Evolutionary conservation across 1,140 invertebrate genomes (phyloP).

Genomic region (Drosophila micromelanica): DNA sequence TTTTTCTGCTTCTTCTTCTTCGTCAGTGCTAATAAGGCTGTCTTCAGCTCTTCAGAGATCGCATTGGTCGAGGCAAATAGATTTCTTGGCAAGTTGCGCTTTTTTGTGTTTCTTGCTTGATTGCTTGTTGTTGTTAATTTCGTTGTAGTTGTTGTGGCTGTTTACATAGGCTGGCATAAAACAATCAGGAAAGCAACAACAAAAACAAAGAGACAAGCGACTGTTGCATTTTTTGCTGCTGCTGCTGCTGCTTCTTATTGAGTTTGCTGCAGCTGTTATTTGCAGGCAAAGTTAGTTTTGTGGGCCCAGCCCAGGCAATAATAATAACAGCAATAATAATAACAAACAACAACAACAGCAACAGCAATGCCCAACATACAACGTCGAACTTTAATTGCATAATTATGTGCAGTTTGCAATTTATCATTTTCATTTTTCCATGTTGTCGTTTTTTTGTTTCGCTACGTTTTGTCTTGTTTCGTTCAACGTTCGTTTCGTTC

Average conservation of each 20-base stretch:
- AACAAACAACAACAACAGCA: slow-evolving; percentile 27
- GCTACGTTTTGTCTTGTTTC: slow-evolving; percentile 30
- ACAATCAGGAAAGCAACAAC: slow-evolving; percentile 38
- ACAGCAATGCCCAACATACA: slow-evolving; percentile 54
- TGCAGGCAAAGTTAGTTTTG: slow-evolving; percentile 53
- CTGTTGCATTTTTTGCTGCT: slow-evolving; percentile 46
- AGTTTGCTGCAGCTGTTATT: slow-evolving; percentile 31
- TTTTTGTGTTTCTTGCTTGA: slow-evolving; percentile 13
- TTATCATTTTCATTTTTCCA: slow-evolving; percentile 84
- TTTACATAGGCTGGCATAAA: slow-evolving; percentile 46
- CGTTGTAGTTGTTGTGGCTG: slow-evolving; percentile 14
- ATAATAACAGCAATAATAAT: slow-evolving; percentile 68
- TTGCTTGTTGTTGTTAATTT: slow-evolving; percentile 8
- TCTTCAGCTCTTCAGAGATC: slow-evolving; percentile 3
- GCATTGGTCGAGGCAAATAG: slow-evolving; percentile 40
- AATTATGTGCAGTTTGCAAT: slow-evolving; percentile 84
- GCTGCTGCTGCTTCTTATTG: slow-evolving; percentile 18
- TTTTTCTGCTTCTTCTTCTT: background rate
- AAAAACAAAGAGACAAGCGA: slow-evolving; percentile 29
- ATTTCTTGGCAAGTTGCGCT: slow-evolving; percentile 32
- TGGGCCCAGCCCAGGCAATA: slow-evolving; percentile 64
- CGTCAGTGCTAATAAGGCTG: background rate
- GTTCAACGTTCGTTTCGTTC: slow-evolving; percentile 27
- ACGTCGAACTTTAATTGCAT: slow-evolving; percentile 84
- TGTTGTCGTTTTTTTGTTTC: slow-evolving; percentile 59